These are phyloP conservation scores for Danio rerio DNA, from an alignment of 2,113 vertebrate genomes.

Conservation along the genomic window GRCz12tu NC_133195.1:20230001-20230500, in stretches of 20 bases:
- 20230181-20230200: not conserved
- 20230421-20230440: slow-evolving; percentile 2
- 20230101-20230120: too few species aligned
- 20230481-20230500: slow-evolving; percentile 26
- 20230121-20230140: not conserved
- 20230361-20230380: slow-evolving; percentile 14
- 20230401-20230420: not conserved
- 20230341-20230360: not conserved
- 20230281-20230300: not conserved
- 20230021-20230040: too few species aligned
- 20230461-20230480: slow-evolving; percentile 16
- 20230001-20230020: too few species aligned
- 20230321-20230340: not conserved
- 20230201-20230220: not conserved
- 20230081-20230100: not conserved
- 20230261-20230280: not conserved
- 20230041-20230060: too few species aligned
- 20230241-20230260: not conserved
- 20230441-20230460: slow-evolving; percentile 13
- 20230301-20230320: not conserved
- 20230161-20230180: not conserved
- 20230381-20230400: slow-evolving; percentile 47
- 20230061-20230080: not conserved
- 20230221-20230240: not conserved
- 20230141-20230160: not conserved